These are phyloP conservation scores for Eurystomus gularis DNA, from an alignment of 2,113 vertebrate genomes.

Conservation along the genomic window DNA sequence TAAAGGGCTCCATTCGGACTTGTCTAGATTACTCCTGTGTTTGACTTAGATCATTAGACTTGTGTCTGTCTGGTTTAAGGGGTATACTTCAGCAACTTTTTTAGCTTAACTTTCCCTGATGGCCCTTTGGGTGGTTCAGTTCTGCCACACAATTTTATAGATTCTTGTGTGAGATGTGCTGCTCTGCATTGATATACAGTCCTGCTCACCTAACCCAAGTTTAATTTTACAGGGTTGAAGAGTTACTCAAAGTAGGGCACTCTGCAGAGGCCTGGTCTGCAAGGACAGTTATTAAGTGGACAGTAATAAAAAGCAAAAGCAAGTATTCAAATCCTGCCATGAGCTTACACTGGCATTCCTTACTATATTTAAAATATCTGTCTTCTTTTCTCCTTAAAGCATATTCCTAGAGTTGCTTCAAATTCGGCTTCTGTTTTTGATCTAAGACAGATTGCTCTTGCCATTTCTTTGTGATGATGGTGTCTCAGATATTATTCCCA, in stretches of 20 bases:
- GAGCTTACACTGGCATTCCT: background rate
- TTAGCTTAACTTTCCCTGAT: background rate
- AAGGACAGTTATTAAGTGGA: background rate
- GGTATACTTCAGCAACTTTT: background rate
- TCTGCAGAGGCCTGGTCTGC: background rate
- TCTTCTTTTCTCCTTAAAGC: background rate
- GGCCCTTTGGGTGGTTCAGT: background rate
- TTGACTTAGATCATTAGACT: background rate
- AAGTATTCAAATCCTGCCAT: background rate
- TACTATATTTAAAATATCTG: background rate
- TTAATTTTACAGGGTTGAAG: background rate
- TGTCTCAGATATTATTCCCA: background rate
- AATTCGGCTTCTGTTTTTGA: background rate
- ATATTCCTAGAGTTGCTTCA: background rate
- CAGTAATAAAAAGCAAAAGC: background rate
- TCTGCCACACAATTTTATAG: background rate
- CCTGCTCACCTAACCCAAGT: background rate
- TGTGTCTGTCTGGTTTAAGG: background rate
- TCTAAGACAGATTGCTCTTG: background rate
- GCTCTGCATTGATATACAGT: background rate
- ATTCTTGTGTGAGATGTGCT: background rate
- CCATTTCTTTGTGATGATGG: background rate
- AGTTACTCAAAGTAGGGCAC: background rate
- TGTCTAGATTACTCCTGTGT: background rate
- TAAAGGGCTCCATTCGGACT: background rate